Evolutionary conservation across 2,797 vertebrate species (phyloP), one percentile per base, ranked within the genome.

Genomic region (Amazona finschi): DNA sequence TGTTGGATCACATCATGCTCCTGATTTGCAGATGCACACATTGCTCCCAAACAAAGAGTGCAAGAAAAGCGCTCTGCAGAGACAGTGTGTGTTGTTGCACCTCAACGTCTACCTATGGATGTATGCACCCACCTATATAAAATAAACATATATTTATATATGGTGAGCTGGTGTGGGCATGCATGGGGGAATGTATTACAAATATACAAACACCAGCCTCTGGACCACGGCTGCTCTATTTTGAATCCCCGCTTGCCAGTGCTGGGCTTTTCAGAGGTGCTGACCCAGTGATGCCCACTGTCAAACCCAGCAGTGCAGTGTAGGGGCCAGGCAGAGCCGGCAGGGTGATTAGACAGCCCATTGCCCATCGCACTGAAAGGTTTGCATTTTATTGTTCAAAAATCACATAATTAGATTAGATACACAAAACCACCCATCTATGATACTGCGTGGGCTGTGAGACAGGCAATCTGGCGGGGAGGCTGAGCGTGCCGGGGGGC

Each of bases 51-150:
- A 47, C 24, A 22, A 57, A 2, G 1, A 52, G 20, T 7, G 10
- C 6, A 44, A 76, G 79, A 43, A 47, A 65, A 85, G 69, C 22
- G 85, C n/a, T 67, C 36, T 6, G 52, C 19, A 18, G 2, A 17
- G 49, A 15, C 21, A 3, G 50, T 14, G 31, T 1, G 41, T 6
- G 41, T 18, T 8, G 57, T 17, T 87, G 55, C 49, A 24, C 39
- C 62, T 60, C 2, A 3, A 38, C 65, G 64, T 1, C 41, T 3
- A 2, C 2, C 58, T 3, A 1, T 4, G 31, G 31, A 11, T 9
- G 21, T 0, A 3, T 2, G 28, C 24, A 19, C 15, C 73, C 3
- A 5, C 0, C 19, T 11, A 3, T 8, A 5, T 0, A 8, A 24
- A 36, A 39, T 1, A 27, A 24, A 33, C 22, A 24, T 2, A 2